Base-by-base conservation (phyloP, 2,888 invertebrate genomes). In the Rotaria magnacalcarata region DNA sequence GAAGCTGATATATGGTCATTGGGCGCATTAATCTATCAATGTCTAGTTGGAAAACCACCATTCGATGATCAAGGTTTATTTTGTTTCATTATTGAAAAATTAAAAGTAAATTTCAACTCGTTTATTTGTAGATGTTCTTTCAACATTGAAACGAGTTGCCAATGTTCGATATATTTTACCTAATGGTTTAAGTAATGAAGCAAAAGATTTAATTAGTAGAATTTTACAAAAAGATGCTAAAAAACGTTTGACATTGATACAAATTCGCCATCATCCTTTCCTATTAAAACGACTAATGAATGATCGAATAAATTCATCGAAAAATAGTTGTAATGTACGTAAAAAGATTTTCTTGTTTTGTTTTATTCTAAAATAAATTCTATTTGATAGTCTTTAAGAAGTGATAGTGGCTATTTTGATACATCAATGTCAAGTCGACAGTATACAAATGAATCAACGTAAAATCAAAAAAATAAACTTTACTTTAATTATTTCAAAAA, bases 1-100 rank as follows among this genome's bases (percentile, higher is more conserved):
- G 95, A 96, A 89, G 94, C 95, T 14, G 97, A 97, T 93, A 95
- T 97, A 0, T 97, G 97, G 97, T 95, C 96, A 34, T 92, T 97
- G n/a, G 97, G 97, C 1, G 96, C 96, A 90, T 94, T 97, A 94
- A 91, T 97, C 84, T 97, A 96, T 90, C 96, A 96, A 6, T 92
- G 97, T 87, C 91, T 97, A 87, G 95, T 95, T 47, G 97, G 97
- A 0, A 94, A 93, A 88, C 96, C 96, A 52, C 97, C 97, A 1
- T 97, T 97, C 91, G 96, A 97, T 90, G 95, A 95, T 0, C 94
- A 95, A 89, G 95, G 94, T 89, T 89, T 90, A 4, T 34, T 47
- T 67, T 27, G 27, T 67, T 67, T 27, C 16, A 67, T 21, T 67
- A 14, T 27, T 50, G 50, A 67, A 58, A 58, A 58, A n/a, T 47